A percentile compares a stretch with the other conserved stretches of the same genome.
Evolutionary conservation across 2,113 vertebrate genomes (phyloP).

Genomic region (Sialia sialis): DNA sequence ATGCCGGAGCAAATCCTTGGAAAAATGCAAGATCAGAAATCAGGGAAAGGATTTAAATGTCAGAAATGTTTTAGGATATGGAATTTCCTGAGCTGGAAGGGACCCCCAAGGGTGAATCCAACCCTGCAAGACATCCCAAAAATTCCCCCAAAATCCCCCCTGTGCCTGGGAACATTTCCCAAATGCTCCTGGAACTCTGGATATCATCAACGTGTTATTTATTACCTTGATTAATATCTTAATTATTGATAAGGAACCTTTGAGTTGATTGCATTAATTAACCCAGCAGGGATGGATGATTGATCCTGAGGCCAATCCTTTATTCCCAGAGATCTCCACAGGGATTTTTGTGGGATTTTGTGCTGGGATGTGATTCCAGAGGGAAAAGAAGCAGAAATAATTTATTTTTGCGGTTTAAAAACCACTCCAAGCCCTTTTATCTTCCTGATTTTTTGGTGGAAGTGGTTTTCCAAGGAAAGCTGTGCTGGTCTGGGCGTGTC

Average conservation of each 20-base stretch:
- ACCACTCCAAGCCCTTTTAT: not conserved
- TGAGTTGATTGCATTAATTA: not conserved
- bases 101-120: not conserved
- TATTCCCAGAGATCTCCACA: not conserved
- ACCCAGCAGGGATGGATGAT: not conserved
- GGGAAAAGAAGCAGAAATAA: too few relatives aligned
- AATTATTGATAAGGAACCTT: not conserved
- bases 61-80: not conserved
- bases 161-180: not conserved
- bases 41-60: not conserved
- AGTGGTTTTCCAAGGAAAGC: not conserved
- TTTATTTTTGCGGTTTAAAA: not conserved
- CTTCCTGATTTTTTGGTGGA: not conserved
- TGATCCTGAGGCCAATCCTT: too few relatives aligned
- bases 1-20: not conserved
- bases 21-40: not conserved
- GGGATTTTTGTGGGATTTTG: not conserved
- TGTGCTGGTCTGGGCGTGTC: not conserved
- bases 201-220: rapidly evolving
- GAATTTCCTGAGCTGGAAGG: not conserved
- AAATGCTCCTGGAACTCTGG: not conserved
- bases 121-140: not conserved
- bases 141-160: not conserved
- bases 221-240: not conserved
- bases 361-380: not conserved